Evolutionary conservation across 2,888 invertebrate genomes (phyloP).

Genomic region (Choristoneura rosaceana): DNA sequence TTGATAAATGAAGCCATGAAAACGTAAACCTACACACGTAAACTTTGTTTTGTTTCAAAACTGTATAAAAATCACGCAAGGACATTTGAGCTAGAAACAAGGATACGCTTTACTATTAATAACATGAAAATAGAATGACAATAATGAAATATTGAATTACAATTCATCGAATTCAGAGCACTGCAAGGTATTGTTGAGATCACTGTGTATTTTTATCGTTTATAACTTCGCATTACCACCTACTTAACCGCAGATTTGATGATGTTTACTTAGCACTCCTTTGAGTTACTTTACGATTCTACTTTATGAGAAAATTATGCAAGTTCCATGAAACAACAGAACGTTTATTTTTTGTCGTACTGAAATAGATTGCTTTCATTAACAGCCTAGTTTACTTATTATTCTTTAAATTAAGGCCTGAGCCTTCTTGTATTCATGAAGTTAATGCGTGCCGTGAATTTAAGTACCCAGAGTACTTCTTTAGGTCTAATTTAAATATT

Average conservation of each 20-base stretch:
- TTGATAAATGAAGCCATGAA: conserved; percentile 39
- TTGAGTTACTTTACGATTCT: conserved; percentile 31
- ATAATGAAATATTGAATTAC: conserved; percentile 15
- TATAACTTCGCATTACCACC: conserved; percentile 34
- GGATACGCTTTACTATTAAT: conserved; percentile 4
- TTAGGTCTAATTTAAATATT: conserved; percentile 31
- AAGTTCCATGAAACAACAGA: conserved; percentile 28
- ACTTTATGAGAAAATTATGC: conserved; percentile 42
- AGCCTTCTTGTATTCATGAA: conserved; percentile 37
- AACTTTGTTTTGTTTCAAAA: conserved; percentile 26
- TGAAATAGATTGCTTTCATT: conserved; percentile 38
- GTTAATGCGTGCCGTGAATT: conserved; percentile 27
- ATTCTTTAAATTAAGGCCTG: conserved; percentile 18
- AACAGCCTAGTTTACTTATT: conserved; percentile 21
- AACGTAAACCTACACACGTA: conserved; percentile 12
- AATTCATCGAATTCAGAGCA: conserved; percentile 30
- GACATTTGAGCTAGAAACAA: not conserved
- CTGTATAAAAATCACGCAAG: conserved; percentile 5
- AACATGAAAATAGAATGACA: conserved; percentile 4
- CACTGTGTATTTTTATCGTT: conserved; percentile 29
- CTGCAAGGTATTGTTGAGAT: conserved; percentile 35
- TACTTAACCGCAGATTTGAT: conserved; percentile 44
- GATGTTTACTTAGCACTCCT: conserved; percentile 43
- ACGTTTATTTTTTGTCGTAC: conserved; percentile 31
- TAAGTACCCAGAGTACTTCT: conserved; percentile 7